Conservation (phyloP, 2,888 invertebrate genomes). For the Cistogaster globosa region DNA sequence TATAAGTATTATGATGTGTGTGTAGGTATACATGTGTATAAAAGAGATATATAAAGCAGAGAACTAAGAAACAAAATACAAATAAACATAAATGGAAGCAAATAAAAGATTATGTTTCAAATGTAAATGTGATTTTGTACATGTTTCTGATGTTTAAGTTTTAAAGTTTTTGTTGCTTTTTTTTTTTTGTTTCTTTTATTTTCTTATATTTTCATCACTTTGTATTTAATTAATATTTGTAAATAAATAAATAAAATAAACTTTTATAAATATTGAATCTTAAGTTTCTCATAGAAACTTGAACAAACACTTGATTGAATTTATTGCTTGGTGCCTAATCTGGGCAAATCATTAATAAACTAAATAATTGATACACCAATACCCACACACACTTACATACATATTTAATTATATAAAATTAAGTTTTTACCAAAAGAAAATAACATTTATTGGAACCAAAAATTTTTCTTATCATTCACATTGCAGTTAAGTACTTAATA, state of each 20-base stretch:
- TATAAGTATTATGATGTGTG: neutral
- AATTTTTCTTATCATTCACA: conserved; percentile 35
- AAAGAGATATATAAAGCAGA: neutral
- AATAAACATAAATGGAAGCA: conserved; percentile 5
- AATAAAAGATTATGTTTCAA: neutral
- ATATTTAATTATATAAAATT: neutral
- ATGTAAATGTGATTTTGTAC: conserved; percentile 23
- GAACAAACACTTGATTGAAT: conserved; percentile 22
- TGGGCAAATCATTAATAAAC: conserved; percentile 52
- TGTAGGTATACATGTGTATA: neutral
- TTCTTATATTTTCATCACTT: neutral
- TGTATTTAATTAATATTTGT: conserved; percentile 29
- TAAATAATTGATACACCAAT: conserved; percentile 26
- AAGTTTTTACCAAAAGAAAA: neutral
- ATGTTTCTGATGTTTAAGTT: neutral
- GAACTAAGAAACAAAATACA: no score
- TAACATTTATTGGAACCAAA: conserved; percentile 20
- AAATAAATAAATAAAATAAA: conserved; percentile 36
- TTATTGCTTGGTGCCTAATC: conserved; percentile 57
- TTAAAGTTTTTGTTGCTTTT: neutral
- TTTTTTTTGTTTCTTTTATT: neutral
- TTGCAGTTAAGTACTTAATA: conserved; percentile 39
- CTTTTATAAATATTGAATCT: neutral
- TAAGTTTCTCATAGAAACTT: conserved; percentile 8
- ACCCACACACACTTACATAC: neutral